These are phyloP conservation scores for Pteronotus mesoamericanus DNA, from an alignment of 2,797 vertebrate genomes.

Conservation along the genomic window DNA sequence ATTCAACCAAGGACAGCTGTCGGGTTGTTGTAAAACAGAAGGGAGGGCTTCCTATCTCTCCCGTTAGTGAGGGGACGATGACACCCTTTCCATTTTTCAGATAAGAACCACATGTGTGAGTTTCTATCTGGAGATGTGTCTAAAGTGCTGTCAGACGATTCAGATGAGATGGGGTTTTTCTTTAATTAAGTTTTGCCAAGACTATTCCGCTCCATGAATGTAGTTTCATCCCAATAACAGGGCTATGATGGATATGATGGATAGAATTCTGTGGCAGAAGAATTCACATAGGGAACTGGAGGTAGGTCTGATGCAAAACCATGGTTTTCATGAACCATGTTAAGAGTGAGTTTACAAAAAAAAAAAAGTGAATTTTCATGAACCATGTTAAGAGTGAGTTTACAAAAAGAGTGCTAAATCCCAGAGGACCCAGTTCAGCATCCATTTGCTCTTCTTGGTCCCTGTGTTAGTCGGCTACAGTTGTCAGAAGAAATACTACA, in stretches of 20 bases:
- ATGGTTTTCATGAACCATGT: background rate
- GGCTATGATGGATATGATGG: background rate
- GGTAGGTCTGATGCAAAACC: background rate
- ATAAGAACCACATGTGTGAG: background rate
- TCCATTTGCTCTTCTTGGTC: background rate
- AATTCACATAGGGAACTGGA: background rate
- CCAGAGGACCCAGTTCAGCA: background rate
- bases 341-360: background rate
- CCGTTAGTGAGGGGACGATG: rapidly evolving
- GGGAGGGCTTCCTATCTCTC: background rate
- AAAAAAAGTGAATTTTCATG: no score
- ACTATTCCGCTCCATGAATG: background rate
- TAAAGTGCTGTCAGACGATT: background rate
- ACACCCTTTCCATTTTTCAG: background rate
- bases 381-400: background rate
- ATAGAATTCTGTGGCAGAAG: background rate
- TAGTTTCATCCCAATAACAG: background rate
- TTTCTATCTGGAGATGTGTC: background rate
- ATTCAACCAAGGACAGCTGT: background rate
- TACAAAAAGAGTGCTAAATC: background rate
- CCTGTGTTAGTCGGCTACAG: background rate
- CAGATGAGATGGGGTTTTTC: no score
- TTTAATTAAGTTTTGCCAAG: background rate
- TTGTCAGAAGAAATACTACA: background rate
- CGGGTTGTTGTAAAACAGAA: background rate